phyloP scores from a whole-genome alignment of 2,888 invertebrate genomes.

The Microplitis manilae region DNA sequence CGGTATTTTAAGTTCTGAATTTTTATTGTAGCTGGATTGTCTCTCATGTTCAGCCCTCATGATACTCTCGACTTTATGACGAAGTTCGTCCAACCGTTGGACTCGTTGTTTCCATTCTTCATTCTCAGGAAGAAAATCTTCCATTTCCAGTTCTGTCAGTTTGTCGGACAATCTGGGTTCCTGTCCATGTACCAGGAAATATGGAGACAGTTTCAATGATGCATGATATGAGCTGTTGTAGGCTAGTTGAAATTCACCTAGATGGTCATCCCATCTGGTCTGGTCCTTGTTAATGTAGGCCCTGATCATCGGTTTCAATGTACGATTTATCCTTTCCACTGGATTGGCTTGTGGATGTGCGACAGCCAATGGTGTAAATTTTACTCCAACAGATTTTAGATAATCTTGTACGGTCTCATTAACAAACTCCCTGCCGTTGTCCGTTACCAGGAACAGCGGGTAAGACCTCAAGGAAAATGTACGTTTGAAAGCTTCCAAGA shows the following conservation, averaged over 20 bases:
- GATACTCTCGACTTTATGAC: conserved; percentile 32
- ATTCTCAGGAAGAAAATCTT: neutral
- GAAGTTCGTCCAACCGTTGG: conserved; percentile 38
- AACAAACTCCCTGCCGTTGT: conserved; percentile 44
- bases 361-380: conserved; percentile 10
- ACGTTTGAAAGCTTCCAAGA: conserved; percentile 22
- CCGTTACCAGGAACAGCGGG: conserved; percentile 36
- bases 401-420: conserved; percentile 41
- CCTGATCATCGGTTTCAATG: conserved; percentile 32
- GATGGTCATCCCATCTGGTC: conserved; percentile 42
- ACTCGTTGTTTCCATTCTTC: conserved; percentile 28
- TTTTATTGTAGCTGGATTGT: conserved; percentile 23
- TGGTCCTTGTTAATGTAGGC: conserved; percentile 40
- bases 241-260: conserved; percentile 40
- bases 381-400: neutral
- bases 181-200: conserved; percentile 37
- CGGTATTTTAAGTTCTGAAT: neutral
- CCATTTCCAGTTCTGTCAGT: neutral
- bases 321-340: conserved; percentile 40
- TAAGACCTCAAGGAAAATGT: conserved; percentile 39
- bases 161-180: neutral
- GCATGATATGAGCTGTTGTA: conserved; percentile 30
- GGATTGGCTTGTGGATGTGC: conserved; percentile 45
- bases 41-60: conserved; percentile 6
- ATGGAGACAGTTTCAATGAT: conserved; percentile 27